These are phyloP conservation scores for Pseudolaguvia tuberculata DNA, from an alignment of 2,113 vertebrate species.

Conservation along the genomic window DNA sequence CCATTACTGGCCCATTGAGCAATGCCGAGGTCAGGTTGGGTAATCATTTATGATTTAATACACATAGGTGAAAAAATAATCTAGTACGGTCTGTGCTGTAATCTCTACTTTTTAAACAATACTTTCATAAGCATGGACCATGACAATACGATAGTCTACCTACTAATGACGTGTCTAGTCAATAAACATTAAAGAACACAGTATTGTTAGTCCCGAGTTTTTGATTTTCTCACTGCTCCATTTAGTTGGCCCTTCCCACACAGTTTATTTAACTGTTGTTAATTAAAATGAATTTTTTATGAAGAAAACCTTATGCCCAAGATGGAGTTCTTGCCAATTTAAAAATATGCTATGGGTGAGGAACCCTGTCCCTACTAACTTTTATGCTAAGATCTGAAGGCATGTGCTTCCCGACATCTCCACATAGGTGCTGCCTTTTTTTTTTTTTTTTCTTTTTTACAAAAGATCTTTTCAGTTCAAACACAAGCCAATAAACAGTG, in stretches of 20 bases:
- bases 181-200: too few relatives aligned
- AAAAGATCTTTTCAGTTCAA: constrained; percentile 21
- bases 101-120: too few relatives aligned
- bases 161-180: too few relatives aligned
- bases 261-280: not conserved
- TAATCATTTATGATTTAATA: too few relatives aligned
- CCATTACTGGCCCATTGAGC: too few relatives aligned
- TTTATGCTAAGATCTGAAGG: constrained; percentile 2
- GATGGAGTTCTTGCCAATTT: not conserved
- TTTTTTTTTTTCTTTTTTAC: too few relatives aligned
- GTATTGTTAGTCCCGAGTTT: not conserved
- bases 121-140: too few relatives aligned
- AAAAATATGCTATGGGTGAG: not conserved
- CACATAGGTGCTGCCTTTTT: constrained; percentile 46
- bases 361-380: not conserved
- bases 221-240: not conserved
- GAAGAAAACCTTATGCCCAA: not conserved
- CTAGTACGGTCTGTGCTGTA: too few relatives aligned
- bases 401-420: constrained; percentile 23
- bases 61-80: too few relatives aligned
- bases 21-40: too few relatives aligned
- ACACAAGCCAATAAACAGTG: constrained; percentile 20
- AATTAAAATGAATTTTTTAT: not conserved
- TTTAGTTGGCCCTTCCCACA: not conserved
- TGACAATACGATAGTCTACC: too few relatives aligned